Evolutionary conservation across 2,113 vertebrate genomes (phyloP), one percentile per base, ranked within the genome.

Genomic region (Poeciliopsis turrubarensis): DNA sequence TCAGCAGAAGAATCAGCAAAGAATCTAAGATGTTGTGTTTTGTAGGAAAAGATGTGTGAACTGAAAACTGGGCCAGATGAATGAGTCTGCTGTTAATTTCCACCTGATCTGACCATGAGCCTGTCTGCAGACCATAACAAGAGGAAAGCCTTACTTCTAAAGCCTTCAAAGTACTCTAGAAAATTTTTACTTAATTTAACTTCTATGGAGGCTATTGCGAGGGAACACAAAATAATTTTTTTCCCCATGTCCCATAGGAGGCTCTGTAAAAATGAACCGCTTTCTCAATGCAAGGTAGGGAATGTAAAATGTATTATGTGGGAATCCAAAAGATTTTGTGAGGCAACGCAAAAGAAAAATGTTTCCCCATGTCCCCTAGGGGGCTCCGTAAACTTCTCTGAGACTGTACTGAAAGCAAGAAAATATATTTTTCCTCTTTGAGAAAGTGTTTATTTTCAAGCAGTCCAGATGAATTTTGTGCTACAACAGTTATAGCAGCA

Each of bases 21-120:
- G 79, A 89, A 87, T 89, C 73, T 70, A 65, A 88, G 61, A 25
- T 51, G 64, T 68, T 70, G 64, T 81, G 13, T 90, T 93, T 76
- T 82, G 76, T 73, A 77, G 64, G 85, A 87, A 87, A 74, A 57
- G 68, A 70, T 80, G 41, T 27, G 71, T 82, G 72, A 80, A 86
- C 86, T 77, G 12, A 73, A 63, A 72, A 12, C 10, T 65, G 51
- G 51, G 68, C 68, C 26, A 34, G 82, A 54, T 54, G 13, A 69
- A 86, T 81, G 78, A 78, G 77, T 87, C 74, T 73, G 44, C 82
- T 72, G 75, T 83, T 47, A 32, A 30, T 6, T 47, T 34, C 51
- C 84, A 88, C 67, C 70, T 87, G 84, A 87, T 26, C 60, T 88
- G 41, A 87, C 91, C 87, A 87, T 19, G 64, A 62, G 60, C 73